phyloP scores from a whole-genome alignment of 2,113 vertebrate genomes.

The Paratilapia polleni region DNA sequence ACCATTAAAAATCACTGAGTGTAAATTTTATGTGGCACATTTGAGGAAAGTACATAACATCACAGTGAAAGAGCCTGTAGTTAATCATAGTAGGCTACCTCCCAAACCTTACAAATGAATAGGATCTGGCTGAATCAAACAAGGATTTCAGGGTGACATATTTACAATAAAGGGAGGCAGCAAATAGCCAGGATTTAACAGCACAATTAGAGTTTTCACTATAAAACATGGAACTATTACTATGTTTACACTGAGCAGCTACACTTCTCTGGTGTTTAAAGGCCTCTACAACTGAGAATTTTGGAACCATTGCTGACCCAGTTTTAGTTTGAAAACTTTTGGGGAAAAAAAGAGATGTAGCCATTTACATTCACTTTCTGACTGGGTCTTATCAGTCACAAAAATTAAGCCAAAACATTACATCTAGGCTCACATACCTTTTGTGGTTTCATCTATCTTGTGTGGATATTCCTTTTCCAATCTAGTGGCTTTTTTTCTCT shows the following conservation, averaged over 20 bases:
- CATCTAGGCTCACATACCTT: not conserved
- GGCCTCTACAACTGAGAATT: not conserved
- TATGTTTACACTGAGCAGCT: not conserved
- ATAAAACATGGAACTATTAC: not conserved
- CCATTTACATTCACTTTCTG: not conserved
- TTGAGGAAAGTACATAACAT: conserved; percentile 37
- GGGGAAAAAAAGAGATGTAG: rapidly evolving
- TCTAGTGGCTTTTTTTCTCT: not conserved
- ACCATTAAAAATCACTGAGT: conserved; percentile 18
- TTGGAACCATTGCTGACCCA: conserved; percentile 1
- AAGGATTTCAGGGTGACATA: not conserved
- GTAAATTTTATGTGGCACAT: conserved; percentile 11
- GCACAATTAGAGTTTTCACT: not conserved
- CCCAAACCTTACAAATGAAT: not conserved
- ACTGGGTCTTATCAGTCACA: not conserved
- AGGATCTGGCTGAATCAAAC: not conserved
- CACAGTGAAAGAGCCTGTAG: not conserved
- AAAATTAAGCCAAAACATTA: not conserved
- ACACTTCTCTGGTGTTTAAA: not conserved
- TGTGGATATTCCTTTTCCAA: not conserved
- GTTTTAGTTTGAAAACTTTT: not conserved
- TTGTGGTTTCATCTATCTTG: not conserved
- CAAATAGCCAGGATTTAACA: not conserved
- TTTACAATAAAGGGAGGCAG: not conserved
- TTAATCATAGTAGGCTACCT: not conserved